Conservation (phyloP, 1,140 invertebrate species). For the Aphelenchoides fujianensis region DNA sequence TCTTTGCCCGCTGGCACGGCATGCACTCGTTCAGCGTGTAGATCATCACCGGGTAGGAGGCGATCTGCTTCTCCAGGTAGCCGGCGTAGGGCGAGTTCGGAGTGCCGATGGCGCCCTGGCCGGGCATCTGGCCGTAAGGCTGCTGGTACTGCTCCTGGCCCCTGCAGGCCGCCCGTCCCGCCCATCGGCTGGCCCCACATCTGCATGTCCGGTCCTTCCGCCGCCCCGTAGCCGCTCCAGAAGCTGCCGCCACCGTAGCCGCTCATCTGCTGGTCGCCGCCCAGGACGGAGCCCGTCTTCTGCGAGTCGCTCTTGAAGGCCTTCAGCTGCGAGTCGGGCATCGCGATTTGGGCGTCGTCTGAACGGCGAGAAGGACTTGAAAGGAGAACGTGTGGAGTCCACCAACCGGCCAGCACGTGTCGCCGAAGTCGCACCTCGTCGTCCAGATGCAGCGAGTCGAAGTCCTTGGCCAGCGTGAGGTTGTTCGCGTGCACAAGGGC, state of each 20-base stretch:
- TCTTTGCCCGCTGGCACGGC: constrained; percentile 46
- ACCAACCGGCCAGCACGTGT: too few species aligned
- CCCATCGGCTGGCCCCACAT: constrained; percentile 13
- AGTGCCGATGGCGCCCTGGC: constrained; percentile 16
- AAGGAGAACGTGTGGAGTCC: too few species aligned
- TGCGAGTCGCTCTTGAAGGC: constrained; percentile 11
- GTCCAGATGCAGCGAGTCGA: too few species aligned
- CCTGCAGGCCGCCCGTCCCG: neutral
- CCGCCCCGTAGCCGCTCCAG: constrained; percentile 2
- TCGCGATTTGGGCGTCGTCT: neutral
- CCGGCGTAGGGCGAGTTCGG: constrained; percentile 44
- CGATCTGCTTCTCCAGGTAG: constrained; percentile 51
- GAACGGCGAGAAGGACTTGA: too few species aligned
- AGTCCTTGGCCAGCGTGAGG: too few species aligned
- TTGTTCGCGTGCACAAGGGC: too few species aligned
- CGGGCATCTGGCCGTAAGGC: constrained; percentile 22
- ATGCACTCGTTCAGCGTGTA: constrained; percentile 51
- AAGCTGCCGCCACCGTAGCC: constrained; percentile 1
- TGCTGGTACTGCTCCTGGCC: constrained; percentile 23
- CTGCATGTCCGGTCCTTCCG: constrained; percentile 9
- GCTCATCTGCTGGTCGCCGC: neutral
- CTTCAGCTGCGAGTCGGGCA: constrained; percentile 9
- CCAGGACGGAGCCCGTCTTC: constrained; percentile 15
- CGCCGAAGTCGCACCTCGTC: too few species aligned
- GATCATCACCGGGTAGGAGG: constrained; percentile 47